Evolutionary conservation across 2,797 vertebrate genomes (phyloP).

Genomic region (Eospalax fontanierii): DNA sequence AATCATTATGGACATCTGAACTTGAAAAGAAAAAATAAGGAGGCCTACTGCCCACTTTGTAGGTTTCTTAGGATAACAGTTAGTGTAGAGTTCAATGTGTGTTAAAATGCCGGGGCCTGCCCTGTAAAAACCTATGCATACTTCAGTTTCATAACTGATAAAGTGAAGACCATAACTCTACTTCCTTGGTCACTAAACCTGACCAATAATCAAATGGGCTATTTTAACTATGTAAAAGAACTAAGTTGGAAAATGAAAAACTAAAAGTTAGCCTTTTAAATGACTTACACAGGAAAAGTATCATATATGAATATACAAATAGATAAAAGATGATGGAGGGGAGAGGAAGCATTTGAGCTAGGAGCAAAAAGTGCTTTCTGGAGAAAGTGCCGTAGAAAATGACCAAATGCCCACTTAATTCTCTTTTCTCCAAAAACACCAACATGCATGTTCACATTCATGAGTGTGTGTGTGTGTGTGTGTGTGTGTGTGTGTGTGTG

Average conservation of each 20-base stretch:
- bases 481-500: neutral
- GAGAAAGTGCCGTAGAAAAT: conserved; percentile 59
- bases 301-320: neutral
- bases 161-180: conserved; percentile 27
- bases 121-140: neutral
- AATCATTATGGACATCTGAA: conserved; percentile 72
- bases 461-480: neutral
- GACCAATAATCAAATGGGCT: conserved; percentile 32
- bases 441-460: neutral
- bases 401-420: conserved; percentile 53
- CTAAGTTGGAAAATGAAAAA: conserved; percentile 42
- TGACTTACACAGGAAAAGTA: conserved; percentile 21
- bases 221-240: conserved; percentile 12
- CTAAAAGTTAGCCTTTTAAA: conserved; percentile 50
- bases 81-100: neutral
- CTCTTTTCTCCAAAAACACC: conserved; percentile 58
- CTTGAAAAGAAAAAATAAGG: conserved; percentile 55
- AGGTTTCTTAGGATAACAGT: conserved; percentile 23
- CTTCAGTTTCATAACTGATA: neutral
- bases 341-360: conserved; percentile 22
- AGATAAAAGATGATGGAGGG: neutral
- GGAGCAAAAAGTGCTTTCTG: neutral
- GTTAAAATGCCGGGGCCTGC: conserved; percentile 23
- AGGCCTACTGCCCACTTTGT: neutral
- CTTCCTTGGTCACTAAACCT: conserved; percentile 49